Evolutionary conservation across 2,888 invertebrate genomes (phyloP).

Genomic region (Drosophila diplacantha): DNA sequence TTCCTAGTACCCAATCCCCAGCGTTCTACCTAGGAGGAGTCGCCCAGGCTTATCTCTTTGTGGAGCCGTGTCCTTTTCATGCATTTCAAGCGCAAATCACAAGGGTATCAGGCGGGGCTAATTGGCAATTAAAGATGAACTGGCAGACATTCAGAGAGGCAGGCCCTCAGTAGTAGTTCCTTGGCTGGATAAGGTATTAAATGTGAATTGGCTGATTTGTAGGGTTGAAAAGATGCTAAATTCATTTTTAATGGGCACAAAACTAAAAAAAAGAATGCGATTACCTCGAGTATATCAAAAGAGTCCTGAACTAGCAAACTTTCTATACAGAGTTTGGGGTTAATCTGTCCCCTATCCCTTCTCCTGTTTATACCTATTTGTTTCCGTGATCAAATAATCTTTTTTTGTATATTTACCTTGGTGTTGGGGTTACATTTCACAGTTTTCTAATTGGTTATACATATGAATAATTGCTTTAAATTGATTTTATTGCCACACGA

Average conservation of each 20-base stretch:
- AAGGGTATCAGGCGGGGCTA: conserved; percentile 64
- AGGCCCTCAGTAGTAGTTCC: conserved; percentile 16
- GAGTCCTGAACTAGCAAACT: neutral
- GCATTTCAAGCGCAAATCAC: conserved; percentile 70
- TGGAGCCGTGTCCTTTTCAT: conserved; percentile 43
- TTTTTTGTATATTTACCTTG: conserved; percentile 19
- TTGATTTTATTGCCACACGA: conserved; percentile 27
- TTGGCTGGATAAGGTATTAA: conserved; percentile 21
- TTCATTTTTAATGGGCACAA: conserved; percentile 36
- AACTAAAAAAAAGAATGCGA: neutral
- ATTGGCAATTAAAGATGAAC: conserved; percentile 69
- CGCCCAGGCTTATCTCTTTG: conserved; percentile 40
- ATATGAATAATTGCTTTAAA: conserved; percentile 17
- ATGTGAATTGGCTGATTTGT: conserved; percentile 37
- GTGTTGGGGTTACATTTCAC: conserved; percentile 27
- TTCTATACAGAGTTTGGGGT: neutral
- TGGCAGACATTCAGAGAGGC: conserved; percentile 13
- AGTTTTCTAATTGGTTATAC: conserved; percentile 21
- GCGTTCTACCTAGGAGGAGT: conserved; percentile 26
- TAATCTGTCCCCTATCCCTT: neutral
- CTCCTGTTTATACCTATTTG: neutral
- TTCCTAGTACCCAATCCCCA: neutral
- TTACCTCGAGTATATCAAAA: conserved; percentile 2
- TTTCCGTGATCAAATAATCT: conserved; percentile 1
- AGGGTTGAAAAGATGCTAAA: conserved; percentile 33